phyloP scores from a whole-genome alignment of 1,140 invertebrate genomes.

The Pseudachorutes palmiensis region DNA sequence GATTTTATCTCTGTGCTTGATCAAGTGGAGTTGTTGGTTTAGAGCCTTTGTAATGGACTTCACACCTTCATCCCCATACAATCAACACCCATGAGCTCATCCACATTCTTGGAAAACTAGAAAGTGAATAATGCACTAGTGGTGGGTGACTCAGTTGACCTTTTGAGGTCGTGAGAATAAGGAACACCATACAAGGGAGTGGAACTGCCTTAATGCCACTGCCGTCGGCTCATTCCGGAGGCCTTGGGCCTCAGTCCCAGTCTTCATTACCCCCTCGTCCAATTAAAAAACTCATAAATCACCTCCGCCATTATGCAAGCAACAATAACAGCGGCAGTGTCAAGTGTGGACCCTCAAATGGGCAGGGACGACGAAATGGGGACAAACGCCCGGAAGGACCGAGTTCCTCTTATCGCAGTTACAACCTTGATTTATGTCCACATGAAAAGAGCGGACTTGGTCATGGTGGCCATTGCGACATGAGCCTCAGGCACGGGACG shows the following conservation, averaged over 20 bases:
- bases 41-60: too few relatives aligned
- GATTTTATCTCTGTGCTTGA: too few relatives aligned
- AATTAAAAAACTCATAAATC: neutral
- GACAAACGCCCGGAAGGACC: neutral
- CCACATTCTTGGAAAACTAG: too few relatives aligned
- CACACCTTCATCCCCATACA: too few relatives aligned
- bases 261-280: conserved; percentile 10
- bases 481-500: neutral
- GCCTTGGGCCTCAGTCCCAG: neutral
- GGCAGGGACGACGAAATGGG: neutral
- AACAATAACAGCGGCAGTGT: neutral
- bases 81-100: too few relatives aligned
- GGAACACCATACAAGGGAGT: conserved; percentile 1
- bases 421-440: conserved; percentile 22
- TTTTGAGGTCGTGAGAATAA: neutral
- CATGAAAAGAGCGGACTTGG: neutral
- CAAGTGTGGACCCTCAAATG: neutral
- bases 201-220: neutral
- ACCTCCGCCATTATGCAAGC: neutral
- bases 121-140: neutral
- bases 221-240: neutral
- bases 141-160: neutral
- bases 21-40: too few relatives aligned
- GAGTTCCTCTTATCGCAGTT: conserved; percentile 14
- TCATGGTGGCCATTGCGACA: neutral